A percentile compares a stretch with the other conserved stretches of the same genome.
Evolutionary conservation across 2,888 invertebrate species (phyloP).

Genomic region (Thecophora atra): DNA sequence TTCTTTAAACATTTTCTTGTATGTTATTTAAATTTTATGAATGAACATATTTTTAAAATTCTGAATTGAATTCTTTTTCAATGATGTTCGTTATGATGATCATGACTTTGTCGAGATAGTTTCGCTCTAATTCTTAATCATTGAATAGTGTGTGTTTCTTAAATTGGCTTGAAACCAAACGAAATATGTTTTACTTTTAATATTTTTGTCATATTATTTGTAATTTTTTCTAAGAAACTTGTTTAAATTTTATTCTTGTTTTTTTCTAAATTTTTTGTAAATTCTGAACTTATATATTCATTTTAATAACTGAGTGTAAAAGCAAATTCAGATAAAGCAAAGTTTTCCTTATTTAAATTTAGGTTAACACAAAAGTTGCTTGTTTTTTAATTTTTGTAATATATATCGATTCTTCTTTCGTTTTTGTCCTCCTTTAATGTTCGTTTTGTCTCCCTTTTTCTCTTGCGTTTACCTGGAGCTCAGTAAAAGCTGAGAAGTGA

Average conservation of each 20-base stretch:
- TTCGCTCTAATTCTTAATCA: conserved; percentile 43
- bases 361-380: too few species aligned
- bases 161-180: conserved; percentile 45
- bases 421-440: too few species aligned
- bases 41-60: not conserved
- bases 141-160: conserved; percentile 54
- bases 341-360: too few species aligned
- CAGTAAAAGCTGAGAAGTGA: too few species aligned
- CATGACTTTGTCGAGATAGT: not conserved
- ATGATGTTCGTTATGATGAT: conserved; percentile 24
- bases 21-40: not conserved
- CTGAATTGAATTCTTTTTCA: conserved; percentile 17
- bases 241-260: too few species aligned
- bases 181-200: not conserved
- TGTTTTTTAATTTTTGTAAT: too few species aligned
- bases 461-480: too few species aligned
- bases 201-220: conserved; percentile 34
- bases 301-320: not conserved
- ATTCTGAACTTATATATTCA: too few species aligned
- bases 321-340: too few species aligned
- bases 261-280: too few species aligned
- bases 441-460: too few species aligned
- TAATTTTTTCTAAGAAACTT: conserved; percentile 22
- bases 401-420: too few species aligned
- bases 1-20: not conserved